A percentile compares a stretch with the other conserved stretches of the same genome.
These are phyloP conservation scores for Microctenopoma lineatum DNA, from an alignment of 2,797 vertebrate species.

Conservation along the genomic window DNA sequence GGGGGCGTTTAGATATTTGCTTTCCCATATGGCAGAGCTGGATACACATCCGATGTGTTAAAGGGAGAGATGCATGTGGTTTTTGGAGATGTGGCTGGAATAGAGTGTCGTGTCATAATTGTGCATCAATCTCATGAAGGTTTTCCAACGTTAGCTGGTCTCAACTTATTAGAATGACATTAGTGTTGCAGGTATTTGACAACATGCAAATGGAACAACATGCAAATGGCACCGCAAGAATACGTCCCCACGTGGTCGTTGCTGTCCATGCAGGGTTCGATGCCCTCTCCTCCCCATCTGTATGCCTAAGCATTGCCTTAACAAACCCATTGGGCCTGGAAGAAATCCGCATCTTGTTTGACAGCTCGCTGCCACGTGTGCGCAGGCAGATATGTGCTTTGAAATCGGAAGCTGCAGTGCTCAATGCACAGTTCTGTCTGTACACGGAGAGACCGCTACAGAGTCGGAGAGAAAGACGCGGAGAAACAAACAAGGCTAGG, in stretches of 20 bases:
- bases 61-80: slow-evolving; percentile 33
- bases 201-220: too few species aligned
- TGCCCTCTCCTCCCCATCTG: slow-evolving; percentile 61
- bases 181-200: neutral
- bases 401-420: slow-evolving; percentile 70
- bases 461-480: slow-evolving; percentile 43
- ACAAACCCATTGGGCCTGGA: slow-evolving; percentile 64
- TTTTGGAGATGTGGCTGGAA: slow-evolving; percentile 18
- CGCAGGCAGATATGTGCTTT: slow-evolving; percentile 71
- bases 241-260: too few species aligned
- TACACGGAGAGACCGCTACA: slow-evolving; percentile 64
- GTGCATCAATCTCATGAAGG: neutral
- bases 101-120: neutral
- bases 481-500: slow-evolving; percentile 51
- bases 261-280: neutral
- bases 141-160: too few species aligned
- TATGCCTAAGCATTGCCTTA: slow-evolving; percentile 67
- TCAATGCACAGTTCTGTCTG: slow-evolving; percentile 75
- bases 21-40: slow-evolving; percentile 39
- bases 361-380: slow-evolving; percentile 72
- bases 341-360: slow-evolving; percentile 72
- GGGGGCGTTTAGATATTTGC: slow-evolving; percentile 52
- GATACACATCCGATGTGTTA: slow-evolving; percentile 32
- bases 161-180: too few species aligned
- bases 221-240: too few species aligned